These are phyloP conservation scores for Phaethornis superciliosus DNA, from an alignment of 2,113 vertebrate species.

Conservation along the genomic window DNA sequence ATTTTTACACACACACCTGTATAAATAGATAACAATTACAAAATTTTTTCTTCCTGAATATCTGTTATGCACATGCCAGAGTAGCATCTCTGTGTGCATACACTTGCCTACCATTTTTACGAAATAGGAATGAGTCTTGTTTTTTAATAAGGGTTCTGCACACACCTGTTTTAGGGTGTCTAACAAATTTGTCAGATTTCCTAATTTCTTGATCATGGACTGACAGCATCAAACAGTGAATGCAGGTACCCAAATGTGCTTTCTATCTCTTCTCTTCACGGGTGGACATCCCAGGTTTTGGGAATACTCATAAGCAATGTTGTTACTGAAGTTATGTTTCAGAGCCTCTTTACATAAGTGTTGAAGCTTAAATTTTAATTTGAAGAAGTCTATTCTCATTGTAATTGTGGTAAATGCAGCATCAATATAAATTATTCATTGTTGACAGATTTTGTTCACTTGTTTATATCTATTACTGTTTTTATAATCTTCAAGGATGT, in stretches of 20 bases:
- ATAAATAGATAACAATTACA: neutral
- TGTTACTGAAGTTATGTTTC: neutral
- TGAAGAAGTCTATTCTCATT: neutral
- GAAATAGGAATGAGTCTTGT: neutral
- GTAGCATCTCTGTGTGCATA: neutral
- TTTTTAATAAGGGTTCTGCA: neutral
- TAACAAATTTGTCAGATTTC: slow-evolving; percentile 34
- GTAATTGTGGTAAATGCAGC: neutral
- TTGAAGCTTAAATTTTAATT: neutral
- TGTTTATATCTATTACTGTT: neutral
- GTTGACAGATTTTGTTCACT: neutral
- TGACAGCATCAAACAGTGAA: slow-evolving; percentile 19
- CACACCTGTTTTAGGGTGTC: neutral
- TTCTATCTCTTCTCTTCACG: neutral
- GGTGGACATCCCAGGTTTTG: neutral
- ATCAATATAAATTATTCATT: neutral
- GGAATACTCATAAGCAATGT: neutral
- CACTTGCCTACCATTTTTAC: neutral
- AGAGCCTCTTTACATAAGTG: neutral
- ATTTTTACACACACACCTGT: neutral
- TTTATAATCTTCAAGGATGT: neutral
- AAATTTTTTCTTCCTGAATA: neutral
- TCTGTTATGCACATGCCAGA: neutral
- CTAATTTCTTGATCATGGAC: neutral
- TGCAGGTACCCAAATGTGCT: neutral